Base-by-base conservation (phyloP, 2,797 vertebrate genomes). In the Enteromius mattozi region DNA sequence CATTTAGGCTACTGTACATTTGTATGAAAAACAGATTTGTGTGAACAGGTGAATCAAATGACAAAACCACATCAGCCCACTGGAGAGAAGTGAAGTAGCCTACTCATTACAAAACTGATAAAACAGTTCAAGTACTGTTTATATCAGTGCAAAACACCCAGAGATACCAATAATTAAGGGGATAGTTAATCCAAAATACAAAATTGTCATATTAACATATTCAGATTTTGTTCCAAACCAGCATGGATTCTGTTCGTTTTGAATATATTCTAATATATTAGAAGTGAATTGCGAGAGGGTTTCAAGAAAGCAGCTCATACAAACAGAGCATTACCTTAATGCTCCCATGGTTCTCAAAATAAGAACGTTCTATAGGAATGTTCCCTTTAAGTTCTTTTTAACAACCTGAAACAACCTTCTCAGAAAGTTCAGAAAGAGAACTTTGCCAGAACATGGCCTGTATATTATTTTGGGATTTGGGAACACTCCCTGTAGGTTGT, bases 1-100 rank as follows among this genome's bases (percentile, higher is more conserved):
- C 24, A 72, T 21, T 1, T 72, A 24, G 10, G 71, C 40, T 12
- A 71, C 12, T 71, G n/a, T 33, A 65, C 14, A 17, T 47, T 13
- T 70, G 37, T 70, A 37, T 63, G 35, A 77, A 47, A 72, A n/a
- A 75, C 12, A 49, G 30, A 21, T 65, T 66, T 68, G 42, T 68
- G 17, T n/a, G 5, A 19, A 49, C 6, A 51, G 19, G 17, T 66
- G 19, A 66, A 63, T 78, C 76, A 42, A 63, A 30, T 78, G 14
- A 61, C 35, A 61, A 78, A 42, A 61, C 35, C n/a, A 45, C 40
- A 70, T 70, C 10, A 63, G 24, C 24, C 24, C 59, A 14, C 59
- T 14, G 5, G 24, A 63, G 56, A 61, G 59, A 63, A 30, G 30
- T 30, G 1, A 63, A 63, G 13, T 9, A 42, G 40, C 7, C 40